Conservation (phyloP, 2,113 vertebrate species). For the Semnornis frantzii region DNA sequence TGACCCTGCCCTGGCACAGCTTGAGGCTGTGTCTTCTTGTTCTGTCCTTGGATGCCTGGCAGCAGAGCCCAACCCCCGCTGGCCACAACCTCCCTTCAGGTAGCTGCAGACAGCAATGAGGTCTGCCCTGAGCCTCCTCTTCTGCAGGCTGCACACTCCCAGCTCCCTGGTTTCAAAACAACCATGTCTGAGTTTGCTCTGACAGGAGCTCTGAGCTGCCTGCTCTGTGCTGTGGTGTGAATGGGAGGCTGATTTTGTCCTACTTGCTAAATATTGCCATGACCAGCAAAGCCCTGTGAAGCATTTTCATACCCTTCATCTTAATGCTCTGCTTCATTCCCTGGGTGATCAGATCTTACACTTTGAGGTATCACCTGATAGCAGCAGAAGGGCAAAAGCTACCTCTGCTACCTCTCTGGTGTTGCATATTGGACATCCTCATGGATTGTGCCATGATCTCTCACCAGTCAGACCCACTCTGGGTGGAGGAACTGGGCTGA, state of each 20-base stretch:
- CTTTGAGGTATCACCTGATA: background rate
- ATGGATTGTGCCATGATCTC: too few species aligned
- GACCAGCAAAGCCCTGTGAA: background rate
- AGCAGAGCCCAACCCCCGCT: too few species aligned
- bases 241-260: background rate
- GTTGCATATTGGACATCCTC: background rate
- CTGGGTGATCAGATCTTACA: background rate
- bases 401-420: background rate
- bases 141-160: too few species aligned
- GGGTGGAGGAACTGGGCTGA: background rate
- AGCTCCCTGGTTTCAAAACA: background rate
- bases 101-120: too few species aligned
- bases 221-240: background rate
- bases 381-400: background rate
- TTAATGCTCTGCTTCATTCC: background rate
- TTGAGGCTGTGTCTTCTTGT: too few species aligned
- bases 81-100: too few species aligned
- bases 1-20: too few species aligned
- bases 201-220: background rate
- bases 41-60: too few species aligned
- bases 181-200: background rate
- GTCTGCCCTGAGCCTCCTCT: too few species aligned
- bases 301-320: background rate
- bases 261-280: background rate
- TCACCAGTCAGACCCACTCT: background rate